Evolutionary conservation across 2,113 vertebrate species (phyloP).

Genomic region (Gopherus evgoodei): DNA sequence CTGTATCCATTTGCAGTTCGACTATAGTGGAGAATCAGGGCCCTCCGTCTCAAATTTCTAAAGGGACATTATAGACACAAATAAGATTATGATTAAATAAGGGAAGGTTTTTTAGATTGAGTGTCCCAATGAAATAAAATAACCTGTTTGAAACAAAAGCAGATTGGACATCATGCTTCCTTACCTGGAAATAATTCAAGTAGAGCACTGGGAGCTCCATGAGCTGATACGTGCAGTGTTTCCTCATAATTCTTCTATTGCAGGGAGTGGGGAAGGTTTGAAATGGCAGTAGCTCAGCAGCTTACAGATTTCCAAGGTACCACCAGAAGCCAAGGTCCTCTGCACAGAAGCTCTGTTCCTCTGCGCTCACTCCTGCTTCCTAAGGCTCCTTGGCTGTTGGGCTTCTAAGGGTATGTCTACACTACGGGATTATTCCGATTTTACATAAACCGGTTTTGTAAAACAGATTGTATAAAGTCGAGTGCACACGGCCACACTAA

Average conservation of each 20-base stretch:
- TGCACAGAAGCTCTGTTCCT: fast-evolving
- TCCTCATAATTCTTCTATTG: neutral
- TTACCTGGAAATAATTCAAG: neutral
- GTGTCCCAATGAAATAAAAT: neutral
- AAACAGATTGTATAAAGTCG: too few species aligned
- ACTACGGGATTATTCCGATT: too few species aligned
- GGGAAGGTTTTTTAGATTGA: neutral
- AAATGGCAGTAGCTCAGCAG: neutral
- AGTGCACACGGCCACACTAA: too few species aligned
- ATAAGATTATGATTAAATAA: neutral
- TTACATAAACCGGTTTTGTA: too few species aligned
- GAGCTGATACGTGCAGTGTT: fast-evolving
- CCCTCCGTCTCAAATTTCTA: neutral
- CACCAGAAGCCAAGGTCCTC: neutral
- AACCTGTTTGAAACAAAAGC: neutral
- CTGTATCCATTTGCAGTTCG: neutral
- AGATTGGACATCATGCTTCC: neutral
- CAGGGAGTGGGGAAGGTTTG: neutral
- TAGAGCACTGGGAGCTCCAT: neutral
- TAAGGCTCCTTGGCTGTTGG: neutral
- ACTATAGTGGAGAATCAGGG: neutral
- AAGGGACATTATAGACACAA: neutral
- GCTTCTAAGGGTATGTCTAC: neutral
- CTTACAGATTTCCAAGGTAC: neutral
- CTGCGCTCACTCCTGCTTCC: neutral